Evolutionary conservation across 2,888 invertebrate genomes (phyloP).

Genomic region (Pseudoips prasinana): DNA sequence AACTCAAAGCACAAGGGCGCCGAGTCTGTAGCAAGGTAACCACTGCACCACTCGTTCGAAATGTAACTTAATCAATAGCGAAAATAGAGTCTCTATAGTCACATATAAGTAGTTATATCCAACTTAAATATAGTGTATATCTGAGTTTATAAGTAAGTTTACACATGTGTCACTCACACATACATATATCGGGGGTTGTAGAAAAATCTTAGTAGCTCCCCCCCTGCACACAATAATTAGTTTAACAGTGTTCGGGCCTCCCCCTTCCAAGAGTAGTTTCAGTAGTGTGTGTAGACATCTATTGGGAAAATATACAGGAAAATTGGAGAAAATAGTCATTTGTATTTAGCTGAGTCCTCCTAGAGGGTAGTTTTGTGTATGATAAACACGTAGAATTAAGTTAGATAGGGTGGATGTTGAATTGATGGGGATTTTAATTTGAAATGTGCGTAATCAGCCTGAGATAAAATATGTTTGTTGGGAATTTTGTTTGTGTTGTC

Average conservation of each 20-base stretch:
- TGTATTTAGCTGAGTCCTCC: constrained; percentile 36
- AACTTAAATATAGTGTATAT: no score
- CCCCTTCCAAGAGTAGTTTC: constrained; percentile 19
- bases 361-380: constrained; percentile 20
- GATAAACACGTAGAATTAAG: constrained; percentile 22
- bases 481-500: no score
- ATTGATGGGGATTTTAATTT: constrained; percentile 11
- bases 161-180: constrained; percentile 29
- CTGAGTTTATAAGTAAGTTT: constrained; percentile 1
- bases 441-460: no score
- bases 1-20: no score
- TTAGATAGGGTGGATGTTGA: constrained; percentile 9
- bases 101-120: no score
- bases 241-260: constrained; percentile 64
- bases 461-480: no score
- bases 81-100: no score
- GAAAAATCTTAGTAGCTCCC: constrained; percentile 56
- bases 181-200: constrained; percentile 39
- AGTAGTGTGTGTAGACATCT: constrained; percentile 42
- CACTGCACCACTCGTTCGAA: no score
- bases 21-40: no score
- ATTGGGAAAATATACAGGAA: constrained; percentile 50
- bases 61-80: no score
- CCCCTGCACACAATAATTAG: constrained; percentile 58
- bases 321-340: constrained; percentile 50